A percentile compares a stretch with the other conserved stretches of the same genome.
phyloP scores from a whole-genome alignment of 2,797 vertebrate genomes.

The Neoniphon sammara region DNA sequence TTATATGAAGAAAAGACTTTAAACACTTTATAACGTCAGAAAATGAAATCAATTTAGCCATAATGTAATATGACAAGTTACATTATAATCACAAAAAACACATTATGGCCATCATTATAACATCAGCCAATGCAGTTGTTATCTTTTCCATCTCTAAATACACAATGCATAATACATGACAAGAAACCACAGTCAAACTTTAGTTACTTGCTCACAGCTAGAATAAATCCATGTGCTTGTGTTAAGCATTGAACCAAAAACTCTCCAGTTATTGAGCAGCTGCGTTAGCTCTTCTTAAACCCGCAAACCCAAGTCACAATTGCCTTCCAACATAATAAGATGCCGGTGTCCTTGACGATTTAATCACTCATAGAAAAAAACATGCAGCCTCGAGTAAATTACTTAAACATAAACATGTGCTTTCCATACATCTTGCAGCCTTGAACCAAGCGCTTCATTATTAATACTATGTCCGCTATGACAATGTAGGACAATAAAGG shows the following conservation, averaged over 20 bases:
- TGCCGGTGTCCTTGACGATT: neutral
- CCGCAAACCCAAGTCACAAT: neutral
- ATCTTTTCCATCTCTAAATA: neutral
- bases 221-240: neutral
- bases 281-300: neutral
- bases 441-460: conserved; percentile 52
- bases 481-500: neutral
- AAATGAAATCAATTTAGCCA: conserved; percentile 7
- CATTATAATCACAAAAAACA: no score
- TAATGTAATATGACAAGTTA: neutral
- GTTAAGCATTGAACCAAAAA: neutral
- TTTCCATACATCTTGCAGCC: conserved; percentile 35
- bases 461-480: conserved; percentile 36
- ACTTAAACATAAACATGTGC: neutral
- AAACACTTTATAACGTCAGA: neutral
- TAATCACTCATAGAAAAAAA: neutral
- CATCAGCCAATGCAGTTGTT: no score
- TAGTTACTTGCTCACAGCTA: neutral
- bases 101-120: no score
- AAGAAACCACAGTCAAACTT: neutral
- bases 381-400: neutral
- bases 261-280: neutral
- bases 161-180: neutral
- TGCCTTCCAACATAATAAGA: neutral
- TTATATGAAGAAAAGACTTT: neutral